These are phyloP conservation scores for Rhagoletis zephyria DNA, from an alignment of 1,140 invertebrate species.

Conservation along the genomic window DNA sequence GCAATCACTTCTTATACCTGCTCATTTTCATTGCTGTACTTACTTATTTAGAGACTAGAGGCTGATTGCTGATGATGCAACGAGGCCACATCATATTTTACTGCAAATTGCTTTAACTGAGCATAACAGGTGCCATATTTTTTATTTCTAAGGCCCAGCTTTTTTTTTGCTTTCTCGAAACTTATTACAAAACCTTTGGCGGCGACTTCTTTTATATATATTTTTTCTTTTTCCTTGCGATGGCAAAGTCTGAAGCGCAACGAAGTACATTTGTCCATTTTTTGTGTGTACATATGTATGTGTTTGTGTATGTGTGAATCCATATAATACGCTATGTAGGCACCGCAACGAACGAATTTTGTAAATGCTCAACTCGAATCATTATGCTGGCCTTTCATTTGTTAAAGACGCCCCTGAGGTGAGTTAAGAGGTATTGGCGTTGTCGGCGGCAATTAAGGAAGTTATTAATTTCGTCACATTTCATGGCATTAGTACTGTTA, in stretches of 20 bases:
- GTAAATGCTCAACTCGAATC: constrained; percentile 26
- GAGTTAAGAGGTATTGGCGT: constrained; percentile 47
- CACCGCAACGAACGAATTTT: neutral
- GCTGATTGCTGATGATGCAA: neutral
- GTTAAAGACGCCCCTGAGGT: constrained; percentile 13
- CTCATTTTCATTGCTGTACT: too few relatives aligned
- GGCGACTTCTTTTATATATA: neutral
- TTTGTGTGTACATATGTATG: too few relatives aligned
- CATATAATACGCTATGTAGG: neutral
- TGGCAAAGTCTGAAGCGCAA: neutral
- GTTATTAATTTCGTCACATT: constrained; percentile 52
- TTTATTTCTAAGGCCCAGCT: neutral
- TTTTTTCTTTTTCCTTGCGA: neutral
- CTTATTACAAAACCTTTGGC: neutral
- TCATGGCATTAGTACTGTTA: constrained; percentile 51
- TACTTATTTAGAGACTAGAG: too few relatives aligned
- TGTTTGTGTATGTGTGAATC: neutral
- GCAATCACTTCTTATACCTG: too few relatives aligned
- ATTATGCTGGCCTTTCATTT: constrained; percentile 18
- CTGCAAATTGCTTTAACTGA: neutral
- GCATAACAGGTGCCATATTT: neutral
- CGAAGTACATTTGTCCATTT: neutral
- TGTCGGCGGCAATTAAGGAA: constrained; percentile 50
- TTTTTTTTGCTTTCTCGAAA: neutral
- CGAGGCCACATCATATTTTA: neutral